Percentiles rank a stretch among this genome's conserved stretches.
phyloP scores from a whole-genome alignment of 2,888 invertebrate species.

The Nycteola revayana region DNA sequence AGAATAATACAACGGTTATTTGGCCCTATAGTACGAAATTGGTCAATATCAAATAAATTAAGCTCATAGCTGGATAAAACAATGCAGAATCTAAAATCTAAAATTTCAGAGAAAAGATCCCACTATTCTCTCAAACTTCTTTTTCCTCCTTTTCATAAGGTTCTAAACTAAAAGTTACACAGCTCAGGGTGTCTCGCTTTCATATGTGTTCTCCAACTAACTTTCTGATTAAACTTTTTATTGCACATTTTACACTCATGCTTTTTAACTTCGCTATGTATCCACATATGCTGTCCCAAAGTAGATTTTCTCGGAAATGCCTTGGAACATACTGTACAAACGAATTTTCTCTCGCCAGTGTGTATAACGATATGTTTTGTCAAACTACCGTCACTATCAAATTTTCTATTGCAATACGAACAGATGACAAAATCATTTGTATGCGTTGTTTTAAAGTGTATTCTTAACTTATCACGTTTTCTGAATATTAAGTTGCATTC shows the following conservation, averaged over 20 bases:
- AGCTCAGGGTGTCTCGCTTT: conserved; percentile 55
- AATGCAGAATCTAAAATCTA: too few species aligned
- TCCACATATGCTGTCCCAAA: conserved; percentile 47
- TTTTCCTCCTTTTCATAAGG: too few species aligned
- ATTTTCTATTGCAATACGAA: conserved; percentile 30
- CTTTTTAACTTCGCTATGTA: conserved; percentile 45
- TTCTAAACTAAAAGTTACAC: conserved; percentile 23
- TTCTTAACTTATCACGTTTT: conserved; percentile 23
- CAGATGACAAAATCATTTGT: conserved; percentile 31
- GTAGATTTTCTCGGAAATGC: conserved; percentile 43
- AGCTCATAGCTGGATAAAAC: too few species aligned
- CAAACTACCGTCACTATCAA: conserved; percentile 31
- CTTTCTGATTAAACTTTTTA: conserved; percentile 47
- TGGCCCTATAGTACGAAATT: too few species aligned
- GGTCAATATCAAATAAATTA: too few species aligned
- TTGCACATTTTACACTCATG: conserved; percentile 42
- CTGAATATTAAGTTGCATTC: conserved; percentile 28
- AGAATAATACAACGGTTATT: too few species aligned
- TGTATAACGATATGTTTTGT: conserved; percentile 36
- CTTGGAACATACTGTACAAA: conserved; percentile 43
- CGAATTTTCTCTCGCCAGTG: conserved; percentile 40
- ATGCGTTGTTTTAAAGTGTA: conserved; percentile 37
- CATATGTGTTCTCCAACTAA: conserved; percentile 54
- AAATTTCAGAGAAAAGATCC: too few species aligned
- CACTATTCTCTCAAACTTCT: too few species aligned